These are phyloP conservation scores for Noctua janthe DNA, from an alignment of 2,888 invertebrate species.

Conservation along the genomic window DNA sequence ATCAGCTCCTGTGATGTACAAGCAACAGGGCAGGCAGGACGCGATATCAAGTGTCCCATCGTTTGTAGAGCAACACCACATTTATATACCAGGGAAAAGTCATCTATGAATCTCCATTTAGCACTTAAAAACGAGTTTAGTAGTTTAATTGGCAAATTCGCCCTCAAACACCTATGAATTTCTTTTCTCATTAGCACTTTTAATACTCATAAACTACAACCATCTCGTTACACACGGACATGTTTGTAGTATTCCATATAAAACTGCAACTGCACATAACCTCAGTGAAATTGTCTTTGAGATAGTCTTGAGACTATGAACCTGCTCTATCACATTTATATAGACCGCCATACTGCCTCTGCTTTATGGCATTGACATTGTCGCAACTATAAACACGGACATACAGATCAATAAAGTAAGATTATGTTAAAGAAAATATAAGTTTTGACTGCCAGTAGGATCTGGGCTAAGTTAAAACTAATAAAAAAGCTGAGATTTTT, in stretches of 20 bases:
- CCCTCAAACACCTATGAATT: neutral
- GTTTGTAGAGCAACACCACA: too few species aligned
- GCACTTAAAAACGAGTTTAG: neutral
- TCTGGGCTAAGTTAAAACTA: neutral
- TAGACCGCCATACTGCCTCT: neutral
- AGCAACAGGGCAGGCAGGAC: too few species aligned
- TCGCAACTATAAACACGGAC: conserved; percentile 31
- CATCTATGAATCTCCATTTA: too few species aligned
- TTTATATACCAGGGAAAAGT: too few species aligned
- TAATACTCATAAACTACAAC: neutral
- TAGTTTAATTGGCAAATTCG: neutral
- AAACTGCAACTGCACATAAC: conserved; percentile 27
- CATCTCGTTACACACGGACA: conserved; percentile 1
- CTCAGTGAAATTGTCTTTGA: conserved; percentile 29
- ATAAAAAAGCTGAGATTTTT: neutral
- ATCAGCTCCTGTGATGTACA: too few species aligned
- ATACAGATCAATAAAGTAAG: neutral
- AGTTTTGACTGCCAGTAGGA: neutral
- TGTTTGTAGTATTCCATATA: neutral
- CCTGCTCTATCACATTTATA: conserved; percentile 12
- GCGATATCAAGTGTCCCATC: too few species aligned
- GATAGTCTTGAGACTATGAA: conserved; percentile 11
- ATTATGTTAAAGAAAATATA: neutral
- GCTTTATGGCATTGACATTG: conserved; percentile 28
- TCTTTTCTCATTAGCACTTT: neutral